phyloP scores from a whole-genome alignment of 1,140 invertebrate genomes.

The Leptinotarsa texana region DNA sequence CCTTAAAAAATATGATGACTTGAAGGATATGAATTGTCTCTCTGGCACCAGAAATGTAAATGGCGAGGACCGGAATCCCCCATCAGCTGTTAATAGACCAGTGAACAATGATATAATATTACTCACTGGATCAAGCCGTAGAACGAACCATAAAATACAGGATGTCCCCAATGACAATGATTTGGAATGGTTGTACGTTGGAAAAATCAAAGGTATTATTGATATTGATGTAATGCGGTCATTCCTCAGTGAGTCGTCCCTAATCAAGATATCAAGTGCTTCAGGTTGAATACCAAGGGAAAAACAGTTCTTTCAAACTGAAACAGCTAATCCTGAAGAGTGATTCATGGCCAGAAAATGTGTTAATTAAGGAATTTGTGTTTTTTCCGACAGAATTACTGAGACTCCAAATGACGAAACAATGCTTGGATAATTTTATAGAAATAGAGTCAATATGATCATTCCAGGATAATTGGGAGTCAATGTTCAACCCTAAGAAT shows the following conservation, averaged over 20 bases:
- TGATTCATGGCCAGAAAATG: neutral
- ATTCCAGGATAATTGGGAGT: no score
- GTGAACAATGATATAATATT: neutral
- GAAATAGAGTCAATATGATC: no score
- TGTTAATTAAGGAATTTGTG: neutral
- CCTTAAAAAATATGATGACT: fast-evolving
- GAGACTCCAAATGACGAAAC: no score
- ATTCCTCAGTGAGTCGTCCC: neutral
- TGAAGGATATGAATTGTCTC: neutral
- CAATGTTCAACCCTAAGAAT: no score
- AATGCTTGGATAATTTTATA: no score
- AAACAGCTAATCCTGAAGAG: neutral
- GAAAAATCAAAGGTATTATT: constrained; percentile 1
- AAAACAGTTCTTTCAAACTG: neutral
- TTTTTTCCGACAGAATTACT: no score
- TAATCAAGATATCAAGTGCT: neutral
- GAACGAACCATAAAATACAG: neutral
- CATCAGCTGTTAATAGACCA: neutral
- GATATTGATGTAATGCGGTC: neutral
- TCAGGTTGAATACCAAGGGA: neutral
- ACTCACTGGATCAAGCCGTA: neutral
- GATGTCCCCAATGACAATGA: neutral
- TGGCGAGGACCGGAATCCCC: neutral
- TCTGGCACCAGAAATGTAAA: neutral
- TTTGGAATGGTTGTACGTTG: neutral